phyloP scores from a whole-genome alignment of 37 sponge, comb jelly and placozoan species.

The Crambe crambe region DNA sequence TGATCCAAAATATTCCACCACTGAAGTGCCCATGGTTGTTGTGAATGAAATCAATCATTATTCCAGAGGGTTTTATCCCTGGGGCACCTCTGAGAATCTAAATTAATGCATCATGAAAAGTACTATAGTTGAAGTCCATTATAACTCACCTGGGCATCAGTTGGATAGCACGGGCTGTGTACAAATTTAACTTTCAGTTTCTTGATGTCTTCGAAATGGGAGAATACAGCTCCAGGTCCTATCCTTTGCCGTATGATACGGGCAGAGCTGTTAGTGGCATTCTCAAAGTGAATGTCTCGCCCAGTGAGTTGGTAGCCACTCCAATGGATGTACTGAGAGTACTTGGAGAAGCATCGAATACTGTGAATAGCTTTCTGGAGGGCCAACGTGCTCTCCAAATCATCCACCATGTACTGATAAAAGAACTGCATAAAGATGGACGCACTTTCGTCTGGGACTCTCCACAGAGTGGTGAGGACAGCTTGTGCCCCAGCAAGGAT shows the following conservation, averaged over 20 bases:
- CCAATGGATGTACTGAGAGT: constrained; percentile 75
- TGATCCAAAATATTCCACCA: constrained; percentile 65
- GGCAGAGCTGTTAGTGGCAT: neutral
- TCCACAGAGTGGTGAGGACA: constrained; percentile 73
- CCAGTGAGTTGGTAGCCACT: constrained; percentile 74
- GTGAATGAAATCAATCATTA: constrained; percentile 36
- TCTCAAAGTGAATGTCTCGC: constrained; percentile 25
- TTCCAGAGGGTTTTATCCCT: constrained; percentile 22
- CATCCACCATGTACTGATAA: constrained; percentile 72
- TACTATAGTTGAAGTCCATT: too few species aligned
- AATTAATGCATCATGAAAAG: too few species aligned
- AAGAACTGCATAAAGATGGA: constrained; percentile 74
- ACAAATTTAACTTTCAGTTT: constrained; percentile 9
- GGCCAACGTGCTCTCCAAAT: constrained; percentile 32
- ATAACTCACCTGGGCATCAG: constrained; percentile 51
- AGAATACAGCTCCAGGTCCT: constrained; percentile 33
- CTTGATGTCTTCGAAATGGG: constrained; percentile 24
- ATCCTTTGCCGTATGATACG: neutral
- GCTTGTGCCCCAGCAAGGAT: constrained; percentile 75
- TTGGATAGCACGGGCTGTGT: constrained; percentile 27
- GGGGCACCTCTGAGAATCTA: constrained; percentile 52
- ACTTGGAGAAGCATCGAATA: constrained; percentile 63
- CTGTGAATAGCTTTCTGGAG: constrained; percentile 73
- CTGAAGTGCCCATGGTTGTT: constrained; percentile 27
- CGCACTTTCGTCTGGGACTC: constrained; percentile 78